phyloP scores from a whole-genome alignment of 2,797 vertebrate species.

The Schizopygopsis malacanthus region DNA sequence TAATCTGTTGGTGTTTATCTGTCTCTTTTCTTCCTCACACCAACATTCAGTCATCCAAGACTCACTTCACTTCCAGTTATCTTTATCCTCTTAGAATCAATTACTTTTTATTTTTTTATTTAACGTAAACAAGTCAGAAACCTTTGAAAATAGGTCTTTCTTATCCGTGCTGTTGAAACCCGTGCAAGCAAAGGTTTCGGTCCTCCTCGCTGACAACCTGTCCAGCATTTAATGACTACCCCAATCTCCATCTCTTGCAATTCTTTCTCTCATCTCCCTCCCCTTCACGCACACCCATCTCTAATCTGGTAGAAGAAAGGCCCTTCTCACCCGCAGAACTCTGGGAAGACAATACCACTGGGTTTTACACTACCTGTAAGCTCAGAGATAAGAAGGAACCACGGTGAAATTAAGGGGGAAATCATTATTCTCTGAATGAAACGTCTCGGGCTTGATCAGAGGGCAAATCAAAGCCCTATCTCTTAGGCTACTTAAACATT shows the following conservation, averaged over 20 bases:
- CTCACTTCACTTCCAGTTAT: background rate
- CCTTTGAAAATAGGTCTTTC: background rate
- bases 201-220: slow-evolving; percentile 58
- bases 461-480: slow-evolving; percentile 97
- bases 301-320: slow-evolving; percentile 81
- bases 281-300: slow-evolving; percentile 41
- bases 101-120: background rate
- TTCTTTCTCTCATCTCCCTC: slow-evolving; percentile 74
- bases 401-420: slow-evolving; percentile 78
- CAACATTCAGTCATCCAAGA: background rate
- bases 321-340: slow-evolving; percentile 70
- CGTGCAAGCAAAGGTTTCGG: slow-evolving; percentile 53
- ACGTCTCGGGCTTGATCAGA: slow-evolving; percentile 97
- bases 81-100: background rate
- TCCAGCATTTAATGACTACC: slow-evolving; percentile 69
- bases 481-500: slow-evolving; percentile 99
- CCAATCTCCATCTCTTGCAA: slow-evolving; percentile 76
- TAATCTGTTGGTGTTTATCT: background rate
- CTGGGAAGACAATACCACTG: slow-evolving; percentile 81
- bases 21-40: background rate
- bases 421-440: slow-evolving; percentile 98
- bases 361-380: slow-evolving; percentile 83
- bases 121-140: slow-evolving; percentile 7
- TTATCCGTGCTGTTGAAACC: slow-evolving; percentile 2
- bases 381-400: slow-evolving; percentile 80